Conservation (phyloP, 2,797 vertebrate genomes). For the Toxotes lorentzi region DNA sequence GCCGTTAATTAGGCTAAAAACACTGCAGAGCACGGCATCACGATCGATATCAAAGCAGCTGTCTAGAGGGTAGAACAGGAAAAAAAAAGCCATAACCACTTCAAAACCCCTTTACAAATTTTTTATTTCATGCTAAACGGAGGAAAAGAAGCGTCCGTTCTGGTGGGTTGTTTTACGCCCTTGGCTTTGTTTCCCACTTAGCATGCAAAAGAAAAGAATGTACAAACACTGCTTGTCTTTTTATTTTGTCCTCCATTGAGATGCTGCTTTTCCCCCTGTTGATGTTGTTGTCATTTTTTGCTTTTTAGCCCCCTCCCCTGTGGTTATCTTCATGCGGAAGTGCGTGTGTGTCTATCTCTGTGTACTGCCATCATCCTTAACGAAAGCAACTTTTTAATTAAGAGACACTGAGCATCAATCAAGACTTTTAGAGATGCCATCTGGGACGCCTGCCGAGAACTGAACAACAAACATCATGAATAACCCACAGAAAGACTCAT, state of each 20-base stretch:
- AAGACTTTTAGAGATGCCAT: constrained; percentile 84
- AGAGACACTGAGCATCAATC: constrained; percentile 85
- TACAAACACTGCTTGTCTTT: constrained; percentile 73
- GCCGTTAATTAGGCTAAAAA: constrained; percentile 84
- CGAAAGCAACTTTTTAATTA: constrained; percentile 86
- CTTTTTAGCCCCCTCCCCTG: constrained; percentile 62
- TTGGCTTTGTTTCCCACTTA: constrained; percentile 78
- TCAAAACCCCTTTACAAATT: constrained; percentile 70
- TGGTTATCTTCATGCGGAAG: constrained; percentile 43
- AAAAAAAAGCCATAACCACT: constrained; percentile 62
- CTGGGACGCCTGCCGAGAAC: constrained; percentile 81
- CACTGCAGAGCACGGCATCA: constrained; percentile 75
- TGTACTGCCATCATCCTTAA: constrained; percentile 69
- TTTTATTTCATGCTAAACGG: constrained; percentile 77
- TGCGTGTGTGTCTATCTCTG: constrained; percentile 41
- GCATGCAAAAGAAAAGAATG: constrained; percentile 69
- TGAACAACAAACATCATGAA: constrained; percentile 83
- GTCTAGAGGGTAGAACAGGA: constrained; percentile 72
- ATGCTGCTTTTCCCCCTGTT: constrained; percentile 58
- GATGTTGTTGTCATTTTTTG: constrained; percentile 63
- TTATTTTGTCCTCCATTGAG: constrained; percentile 72
- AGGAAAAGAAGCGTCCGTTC: constrained; percentile 75
- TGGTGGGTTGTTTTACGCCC: constrained; percentile 57
- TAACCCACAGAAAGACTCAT: constrained; percentile 61
- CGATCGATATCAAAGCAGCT: constrained; percentile 86